Evolutionary conservation across 2,797 vertebrate genomes (phyloP).

Genomic region (Gymnocypris eckloni): DNA sequence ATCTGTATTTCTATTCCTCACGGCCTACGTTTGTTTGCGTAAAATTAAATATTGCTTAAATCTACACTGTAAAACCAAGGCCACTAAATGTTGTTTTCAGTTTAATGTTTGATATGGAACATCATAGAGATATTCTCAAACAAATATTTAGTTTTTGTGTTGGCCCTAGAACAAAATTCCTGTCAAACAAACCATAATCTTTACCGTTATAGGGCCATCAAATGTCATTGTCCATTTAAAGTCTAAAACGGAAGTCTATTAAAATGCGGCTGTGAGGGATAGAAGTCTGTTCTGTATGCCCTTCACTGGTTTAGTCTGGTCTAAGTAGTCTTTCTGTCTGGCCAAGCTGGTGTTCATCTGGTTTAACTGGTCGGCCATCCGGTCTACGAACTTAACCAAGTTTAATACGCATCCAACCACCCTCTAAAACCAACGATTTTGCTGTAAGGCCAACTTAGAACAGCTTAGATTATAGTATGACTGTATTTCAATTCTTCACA

Average conservation of each 20-base stretch:
- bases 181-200: not conserved
- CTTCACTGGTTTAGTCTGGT: not conserved
- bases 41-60: not conserved
- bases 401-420: not conserved
- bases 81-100: not conserved
- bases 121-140: not conserved
- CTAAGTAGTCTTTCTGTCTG: not conserved
- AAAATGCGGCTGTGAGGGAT: not conserved
- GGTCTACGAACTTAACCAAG: not conserved
- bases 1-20: not conserved
- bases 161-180: not conserved
- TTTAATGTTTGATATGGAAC: not conserved
- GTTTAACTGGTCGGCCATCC: not conserved
- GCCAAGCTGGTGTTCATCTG: not conserved
- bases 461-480: not conserved
- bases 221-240: not conserved
- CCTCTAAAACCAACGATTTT: not conserved
- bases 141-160: not conserved
- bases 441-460: not conserved
- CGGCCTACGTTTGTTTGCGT: too few relatives aligned
- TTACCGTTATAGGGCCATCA: not conserved
- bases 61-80: not conserved
- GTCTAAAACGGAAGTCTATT: not conserved
- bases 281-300: not conserved
- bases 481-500: not conserved